Percentiles rank a stretch among this genome's conserved stretches.
Evolutionary conservation across 2,888 invertebrate species (phyloP).

Genomic region (Drosophila nr. medialis): DNA sequence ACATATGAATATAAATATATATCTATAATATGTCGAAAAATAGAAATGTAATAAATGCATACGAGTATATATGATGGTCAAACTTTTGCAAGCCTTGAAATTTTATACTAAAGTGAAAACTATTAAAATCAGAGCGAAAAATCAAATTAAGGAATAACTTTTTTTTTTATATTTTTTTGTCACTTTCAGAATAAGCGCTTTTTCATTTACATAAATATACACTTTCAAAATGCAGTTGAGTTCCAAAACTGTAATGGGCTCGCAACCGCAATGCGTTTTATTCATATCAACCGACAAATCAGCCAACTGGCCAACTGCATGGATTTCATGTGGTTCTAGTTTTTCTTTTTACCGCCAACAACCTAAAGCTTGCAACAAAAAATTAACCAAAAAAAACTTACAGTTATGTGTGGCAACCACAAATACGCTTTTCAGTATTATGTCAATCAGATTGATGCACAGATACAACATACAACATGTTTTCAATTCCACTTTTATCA

Average conservation of each 20-base stretch:
- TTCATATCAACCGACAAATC: constrained; percentile 30
- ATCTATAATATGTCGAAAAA: background rate
- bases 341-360: constrained; percentile 7
- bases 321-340: constrained; percentile 16
- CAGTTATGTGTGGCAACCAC: background rate
- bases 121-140: background rate
- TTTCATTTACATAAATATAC: background rate
- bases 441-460: background rate
- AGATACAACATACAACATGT: background rate
- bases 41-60: background rate
- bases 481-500: background rate
- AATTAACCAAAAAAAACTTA: background rate
- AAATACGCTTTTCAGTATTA: background rate
- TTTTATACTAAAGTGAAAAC: background rate
- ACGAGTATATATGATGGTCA: background rate
- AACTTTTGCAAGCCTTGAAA: background rate
- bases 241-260: background rate
- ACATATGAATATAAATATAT: background rate
- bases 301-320: constrained; percentile 25
- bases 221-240: background rate
- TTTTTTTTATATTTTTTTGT: background rate
- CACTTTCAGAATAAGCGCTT: background rate
- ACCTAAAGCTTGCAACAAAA: constrained; percentile 5
- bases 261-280: constrained; percentile 23
- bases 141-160: background rate